phyloP scores from a whole-genome alignment of 64 coral and sea anemone genomes.

The Dendronephthya gigantea region DNA sequence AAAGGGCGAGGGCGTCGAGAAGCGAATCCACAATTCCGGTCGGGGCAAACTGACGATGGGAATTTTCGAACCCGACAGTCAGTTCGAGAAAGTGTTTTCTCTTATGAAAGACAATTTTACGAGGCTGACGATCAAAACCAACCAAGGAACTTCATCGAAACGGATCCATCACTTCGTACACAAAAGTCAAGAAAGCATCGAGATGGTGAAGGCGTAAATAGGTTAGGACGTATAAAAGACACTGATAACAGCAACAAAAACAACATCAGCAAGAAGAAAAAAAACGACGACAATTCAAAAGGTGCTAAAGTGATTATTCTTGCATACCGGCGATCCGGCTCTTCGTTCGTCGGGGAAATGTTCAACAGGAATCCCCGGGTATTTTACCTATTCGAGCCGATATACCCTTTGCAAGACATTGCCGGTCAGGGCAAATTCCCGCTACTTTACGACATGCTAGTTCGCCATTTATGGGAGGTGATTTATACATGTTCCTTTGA shows the following conservation, averaged over 20 bases:
- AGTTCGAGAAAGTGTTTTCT: neutral
- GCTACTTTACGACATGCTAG: neutral
- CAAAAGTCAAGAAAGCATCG: neutral
- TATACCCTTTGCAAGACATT: neutral
- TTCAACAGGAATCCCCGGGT: neutral
- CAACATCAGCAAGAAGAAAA: too few species aligned
- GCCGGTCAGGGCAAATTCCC: neutral
- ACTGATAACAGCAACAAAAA: too few species aligned
- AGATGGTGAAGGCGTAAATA: neutral
- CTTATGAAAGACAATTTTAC: neutral
- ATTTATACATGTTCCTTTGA: neutral
- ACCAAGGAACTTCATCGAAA: neutral
- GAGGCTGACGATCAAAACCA: neutral
- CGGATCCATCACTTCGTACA: neutral
- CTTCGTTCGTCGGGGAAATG: conserved; percentile 6
- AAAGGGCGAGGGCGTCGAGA: neutral
- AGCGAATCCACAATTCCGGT: neutral
- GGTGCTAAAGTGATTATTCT: neutral
- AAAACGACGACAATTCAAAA: too few species aligned
- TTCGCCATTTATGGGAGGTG: neutral
- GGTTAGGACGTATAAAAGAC: neutral
- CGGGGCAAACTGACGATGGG: neutral
- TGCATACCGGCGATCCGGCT: neutral
- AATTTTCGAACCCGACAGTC: neutral
- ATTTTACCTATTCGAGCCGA: neutral